Conservation (phyloP, 2,113 vertebrate species). For the Platichthys stellatus region DNA sequence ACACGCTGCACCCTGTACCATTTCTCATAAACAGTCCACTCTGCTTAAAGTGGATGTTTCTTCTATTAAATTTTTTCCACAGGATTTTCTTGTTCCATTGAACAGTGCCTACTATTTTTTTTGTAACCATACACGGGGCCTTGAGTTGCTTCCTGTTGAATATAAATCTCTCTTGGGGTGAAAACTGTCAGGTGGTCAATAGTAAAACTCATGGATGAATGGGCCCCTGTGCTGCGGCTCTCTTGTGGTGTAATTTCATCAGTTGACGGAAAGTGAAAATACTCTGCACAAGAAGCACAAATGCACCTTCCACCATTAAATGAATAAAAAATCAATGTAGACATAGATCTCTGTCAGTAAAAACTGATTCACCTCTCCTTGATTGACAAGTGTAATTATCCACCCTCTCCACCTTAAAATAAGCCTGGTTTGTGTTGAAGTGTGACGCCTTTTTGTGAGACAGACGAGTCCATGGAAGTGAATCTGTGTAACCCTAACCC, state of each 20-base stretch:
- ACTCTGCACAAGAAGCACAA: slow-evolving; percentile 12
- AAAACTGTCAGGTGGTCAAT: slow-evolving; percentile 42
- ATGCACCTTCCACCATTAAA: slow-evolving; percentile 5
- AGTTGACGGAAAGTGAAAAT: slow-evolving; percentile 22
- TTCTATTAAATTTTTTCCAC: no score
- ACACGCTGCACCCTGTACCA: slow-evolving; percentile 8
- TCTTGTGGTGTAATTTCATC: slow-evolving; percentile 22
- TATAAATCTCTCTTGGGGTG: slow-evolving; percentile 28
- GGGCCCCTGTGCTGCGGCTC: slow-evolving; percentile 14
- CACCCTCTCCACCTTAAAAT: slow-evolving; percentile 59
- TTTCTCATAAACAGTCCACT: slow-evolving; percentile 35
- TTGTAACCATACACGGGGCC: slow-evolving; percentile 17
- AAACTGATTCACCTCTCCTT: slow-evolving; percentile 45
- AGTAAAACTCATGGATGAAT: slow-evolving; percentile 44
- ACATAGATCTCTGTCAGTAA: slow-evolving; percentile 31
- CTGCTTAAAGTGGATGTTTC: not conserved
- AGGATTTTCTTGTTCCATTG: slow-evolving; percentile 12
- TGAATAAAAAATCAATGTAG: slow-evolving; percentile 21
- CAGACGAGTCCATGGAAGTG: slow-evolving; percentile 21
- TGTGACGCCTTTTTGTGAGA: slow-evolving; percentile 21
- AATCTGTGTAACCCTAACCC: not conserved
- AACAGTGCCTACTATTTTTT: slow-evolving; percentile 4
- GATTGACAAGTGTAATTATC: slow-evolving; percentile 67
- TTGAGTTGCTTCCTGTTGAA: slow-evolving; percentile 25
- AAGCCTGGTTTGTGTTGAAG: slow-evolving; percentile 21